A percentile compares a stretch with the other conserved stretches of the same genome.
These are phyloP conservation scores for Pocillopora grandis DNA, from an alignment of 92 coral and sea anemone genomes.

Conservation along the genomic window DNA sequence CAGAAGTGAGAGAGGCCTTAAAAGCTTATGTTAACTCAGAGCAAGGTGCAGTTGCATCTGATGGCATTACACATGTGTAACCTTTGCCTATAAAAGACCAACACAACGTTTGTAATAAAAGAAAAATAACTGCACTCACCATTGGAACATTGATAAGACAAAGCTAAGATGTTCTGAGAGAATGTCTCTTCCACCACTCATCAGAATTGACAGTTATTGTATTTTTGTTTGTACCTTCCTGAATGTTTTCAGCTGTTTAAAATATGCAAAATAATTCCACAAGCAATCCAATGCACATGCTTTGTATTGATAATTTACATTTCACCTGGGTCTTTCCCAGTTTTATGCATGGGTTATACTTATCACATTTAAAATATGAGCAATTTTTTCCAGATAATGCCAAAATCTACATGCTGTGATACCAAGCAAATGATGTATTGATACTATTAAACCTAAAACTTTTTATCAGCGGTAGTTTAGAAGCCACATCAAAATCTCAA, in stretches of 20 bases:
- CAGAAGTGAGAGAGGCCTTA: too few species aligned
- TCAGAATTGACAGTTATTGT: background rate
- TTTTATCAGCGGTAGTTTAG: background rate
- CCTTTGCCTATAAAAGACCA: background rate
- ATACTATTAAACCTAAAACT: background rate
- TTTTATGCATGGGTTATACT: too few species aligned
- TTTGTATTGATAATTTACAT: too few species aligned
- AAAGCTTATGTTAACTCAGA: too few species aligned
- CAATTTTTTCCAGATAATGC: background rate
- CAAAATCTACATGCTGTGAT: background rate
- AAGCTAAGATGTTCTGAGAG: too few species aligned
- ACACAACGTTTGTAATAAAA: background rate
- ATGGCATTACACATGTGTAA: constrained; percentile 1
- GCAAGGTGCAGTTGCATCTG: background rate
- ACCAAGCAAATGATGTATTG: background rate
- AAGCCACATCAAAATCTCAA: background rate
- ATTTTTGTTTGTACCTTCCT: too few species aligned
- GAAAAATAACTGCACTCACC: background rate
- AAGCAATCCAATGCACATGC: background rate
- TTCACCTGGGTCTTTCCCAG: too few species aligned
- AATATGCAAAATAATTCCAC: background rate
- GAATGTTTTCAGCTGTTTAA: too few species aligned
- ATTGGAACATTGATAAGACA: background rate
- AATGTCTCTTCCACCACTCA: background rate
- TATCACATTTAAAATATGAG: too few species aligned